Base-by-base conservation (phyloP, 30 jellyfish, hydroid and myxozoan species). In the Nemopilema nomurai region DNA sequence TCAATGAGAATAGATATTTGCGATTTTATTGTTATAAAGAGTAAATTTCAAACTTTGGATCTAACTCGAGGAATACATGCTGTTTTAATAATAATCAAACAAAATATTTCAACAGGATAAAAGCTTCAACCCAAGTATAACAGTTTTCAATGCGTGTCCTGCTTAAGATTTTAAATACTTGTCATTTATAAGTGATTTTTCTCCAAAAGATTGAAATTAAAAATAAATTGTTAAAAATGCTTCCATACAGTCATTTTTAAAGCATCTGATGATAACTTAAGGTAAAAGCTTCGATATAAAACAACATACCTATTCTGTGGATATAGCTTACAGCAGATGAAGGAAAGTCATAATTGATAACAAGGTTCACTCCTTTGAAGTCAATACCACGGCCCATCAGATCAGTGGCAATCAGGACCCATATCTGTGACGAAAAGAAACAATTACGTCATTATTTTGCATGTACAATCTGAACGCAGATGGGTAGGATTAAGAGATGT, bases 371-470 rank as follows among this genome's bases (percentile, higher is more conserved):
- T 30, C 99, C 99, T 74, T 94, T 94, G 82, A 94, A 94, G 49
- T 94, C 99, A 18, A 94, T 89, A 0, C 99, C 99, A 32, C 99
- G 96, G 33, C 99, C 97, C 99, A 94, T 94, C 63, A 94, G 87
- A 29, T 94, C 99, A 49, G 99, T 94, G 66, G 99, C 96, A 23
- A 94, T 94, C 75, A 94, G 90, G 16, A 94, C 91, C 99, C 99
- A 94, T 24, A 94, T 85, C 98, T 92, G 30, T 17, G 28, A 76
- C 32, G 50, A 49, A 52, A 67, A 66, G 25, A 25, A 67, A 41
- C 30, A 21, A 32, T 8, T 25, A 75, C 20, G 18, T 25, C 7
- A 3, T 19, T 28, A 22, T 17, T 50, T 18, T n/a, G 31, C 17
- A 65, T 4, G 21, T 17, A 57, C 67, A 51, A 22, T 57, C 31